Conservation (phyloP, 1,140 invertebrate species). For the Aporrectodea caliginosa region DNA sequence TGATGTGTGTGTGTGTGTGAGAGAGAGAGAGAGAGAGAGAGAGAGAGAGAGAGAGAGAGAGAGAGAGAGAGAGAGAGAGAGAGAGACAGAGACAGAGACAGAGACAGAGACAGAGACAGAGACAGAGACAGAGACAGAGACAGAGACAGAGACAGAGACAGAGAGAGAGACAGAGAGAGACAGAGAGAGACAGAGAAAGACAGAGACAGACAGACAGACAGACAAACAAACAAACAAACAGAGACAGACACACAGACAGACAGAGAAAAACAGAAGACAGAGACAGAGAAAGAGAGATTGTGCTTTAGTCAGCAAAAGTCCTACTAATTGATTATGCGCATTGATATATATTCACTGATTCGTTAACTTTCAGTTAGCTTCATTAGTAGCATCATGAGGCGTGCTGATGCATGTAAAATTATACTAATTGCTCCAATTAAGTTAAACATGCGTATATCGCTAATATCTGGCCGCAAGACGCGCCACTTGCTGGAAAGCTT, state of each 20-base stretch:
- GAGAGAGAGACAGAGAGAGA: neutral
- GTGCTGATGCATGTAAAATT: no score
- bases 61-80: conserved; percentile 17
- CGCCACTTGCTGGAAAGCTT: no score
- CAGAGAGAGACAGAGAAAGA: neutral
- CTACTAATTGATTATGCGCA: neutral
- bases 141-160: conserved; percentile 12
- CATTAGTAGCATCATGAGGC: no score
- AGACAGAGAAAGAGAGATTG: neutral
- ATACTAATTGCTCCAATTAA: no score
- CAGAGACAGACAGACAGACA: neutral
- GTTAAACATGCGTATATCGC: no score
- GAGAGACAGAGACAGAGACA: conserved; percentile 5
- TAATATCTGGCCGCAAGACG: no score
- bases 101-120: conserved; percentile 22
- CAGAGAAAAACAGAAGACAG: neutral
- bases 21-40: conserved; percentile 19
- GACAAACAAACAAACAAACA: neutral
- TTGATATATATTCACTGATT: no score
- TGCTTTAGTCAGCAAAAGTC: neutral
- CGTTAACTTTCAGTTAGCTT: no score
- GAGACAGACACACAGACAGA: neutral
- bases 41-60: conserved; percentile 26
- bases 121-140: conserved; percentile 16
- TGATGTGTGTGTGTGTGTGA: neutral